A percentile compares a stretch with the other conserved stretches of the same genome.
phyloP scores from a whole-genome alignment of 2,797 vertebrate species.

The Pangasius djambal region DNA sequence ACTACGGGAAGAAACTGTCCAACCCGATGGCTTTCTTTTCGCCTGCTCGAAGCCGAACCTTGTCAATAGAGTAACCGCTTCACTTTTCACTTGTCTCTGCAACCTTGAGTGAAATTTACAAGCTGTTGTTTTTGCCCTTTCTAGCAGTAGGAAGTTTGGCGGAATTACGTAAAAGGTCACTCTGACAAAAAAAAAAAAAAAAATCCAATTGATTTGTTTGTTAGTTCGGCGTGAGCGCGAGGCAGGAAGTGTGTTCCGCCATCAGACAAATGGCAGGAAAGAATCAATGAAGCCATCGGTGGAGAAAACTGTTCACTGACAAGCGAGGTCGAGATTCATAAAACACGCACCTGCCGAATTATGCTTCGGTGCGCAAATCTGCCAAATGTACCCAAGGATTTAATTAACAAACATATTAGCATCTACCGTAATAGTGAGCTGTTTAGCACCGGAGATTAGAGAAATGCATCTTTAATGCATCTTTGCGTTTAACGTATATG shows the following conservation, averaged over 20 bases:
- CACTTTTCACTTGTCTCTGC: slow-evolving; percentile 43
- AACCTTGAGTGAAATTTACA: slow-evolving; percentile 70
- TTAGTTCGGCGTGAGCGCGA: background rate
- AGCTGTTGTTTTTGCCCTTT: slow-evolving; percentile 70
- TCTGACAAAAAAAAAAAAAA: background rate
- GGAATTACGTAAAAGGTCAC: slow-evolving; percentile 18
- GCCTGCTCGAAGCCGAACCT: background rate
- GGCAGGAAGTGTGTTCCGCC: slow-evolving; percentile 23
- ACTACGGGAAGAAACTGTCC: background rate
- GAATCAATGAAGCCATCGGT: slow-evolving; percentile 69
- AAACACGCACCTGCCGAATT: background rate
- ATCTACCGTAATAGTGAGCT: background rate
- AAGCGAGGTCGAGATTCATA: background rate
- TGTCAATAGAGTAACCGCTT: slow-evolving; percentile 20
- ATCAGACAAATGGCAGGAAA: slow-evolving; percentile 51
- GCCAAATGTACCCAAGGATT: background rate
- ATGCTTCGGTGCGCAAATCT: background rate
- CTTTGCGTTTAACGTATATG: background rate
- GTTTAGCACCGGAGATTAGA: background rate
- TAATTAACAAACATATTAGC: slow-evolving; percentile 5
- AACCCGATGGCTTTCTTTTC: background rate
- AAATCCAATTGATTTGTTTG: slow-evolving; percentile 13
- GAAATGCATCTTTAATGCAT: background rate
- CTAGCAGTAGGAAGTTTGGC: background rate
- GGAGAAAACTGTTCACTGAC: slow-evolving; percentile 56